Conservation (phyloP, 2,888 invertebrate species). For the Trachelus troglodyta region DNA sequence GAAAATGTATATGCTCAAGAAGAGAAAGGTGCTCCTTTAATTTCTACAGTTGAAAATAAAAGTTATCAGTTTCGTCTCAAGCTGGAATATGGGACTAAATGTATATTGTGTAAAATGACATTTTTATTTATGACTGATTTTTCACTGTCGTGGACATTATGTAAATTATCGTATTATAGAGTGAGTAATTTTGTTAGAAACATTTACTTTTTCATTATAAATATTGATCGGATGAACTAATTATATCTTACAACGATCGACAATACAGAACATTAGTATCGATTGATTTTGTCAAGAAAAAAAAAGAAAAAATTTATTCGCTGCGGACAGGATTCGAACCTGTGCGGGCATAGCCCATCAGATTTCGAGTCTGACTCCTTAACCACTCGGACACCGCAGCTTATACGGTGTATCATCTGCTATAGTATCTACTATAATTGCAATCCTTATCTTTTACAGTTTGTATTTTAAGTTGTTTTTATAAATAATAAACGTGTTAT, state of each 20-base stretch:
- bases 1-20: not conserved
- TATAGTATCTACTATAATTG: not conserved
- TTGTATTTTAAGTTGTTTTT: not conserved
- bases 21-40: not conserved
- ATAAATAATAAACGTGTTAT: not conserved
- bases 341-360: slow-evolving; percentile 75
- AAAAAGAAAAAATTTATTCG: slow-evolving; percentile 44
- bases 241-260: not conserved
- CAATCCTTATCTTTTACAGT: not conserved
- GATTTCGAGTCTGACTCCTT: slow-evolving; percentile 76
- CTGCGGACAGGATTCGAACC: slow-evolving; percentile 75
- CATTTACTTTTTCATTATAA: not conserved
- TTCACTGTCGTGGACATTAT: not conserved
- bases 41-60: not conserved
- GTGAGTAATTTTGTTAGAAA: not conserved
- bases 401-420: not conserved
- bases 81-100: not conserved
- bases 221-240: not conserved
- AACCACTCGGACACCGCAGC: slow-evolving; percentile 73
- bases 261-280: not conserved
- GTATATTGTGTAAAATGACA: not conserved
- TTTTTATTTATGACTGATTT: not conserved
- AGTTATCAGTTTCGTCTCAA: not conserved
- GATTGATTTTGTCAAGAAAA: slow-evolving; percentile 7
- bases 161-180: not conserved